Conservation (phyloP, 2,888 invertebrate genomes). For the Deroplatys truncata region DNA sequence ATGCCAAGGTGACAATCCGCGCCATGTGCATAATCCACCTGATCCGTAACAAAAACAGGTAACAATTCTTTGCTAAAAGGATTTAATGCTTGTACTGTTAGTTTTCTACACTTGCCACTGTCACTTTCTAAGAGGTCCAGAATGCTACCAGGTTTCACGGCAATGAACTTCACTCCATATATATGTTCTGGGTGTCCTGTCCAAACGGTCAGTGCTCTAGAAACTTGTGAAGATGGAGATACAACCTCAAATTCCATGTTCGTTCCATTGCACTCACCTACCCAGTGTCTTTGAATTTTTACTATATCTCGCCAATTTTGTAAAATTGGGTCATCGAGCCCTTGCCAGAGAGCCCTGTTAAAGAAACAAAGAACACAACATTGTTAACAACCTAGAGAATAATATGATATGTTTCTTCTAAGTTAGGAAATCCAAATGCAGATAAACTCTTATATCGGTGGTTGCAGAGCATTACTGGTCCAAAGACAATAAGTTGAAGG, state of each 20-base stretch:
- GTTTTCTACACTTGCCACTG: conserved; percentile 3
- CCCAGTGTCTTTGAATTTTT: conserved; percentile 84
- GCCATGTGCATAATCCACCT: conserved; percentile 57
- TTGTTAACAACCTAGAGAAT: background rate
- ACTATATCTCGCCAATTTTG: conserved; percentile 82
- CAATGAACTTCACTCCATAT: conserved; percentile 65
- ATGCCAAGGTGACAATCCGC: conserved; percentile 70
- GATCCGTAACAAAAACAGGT: conserved; percentile 62
- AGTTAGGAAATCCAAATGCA: background rate
- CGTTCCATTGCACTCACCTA: conserved; percentile 79
- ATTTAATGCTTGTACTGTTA: conserved; percentile 53
- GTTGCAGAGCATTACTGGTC: too few species aligned
- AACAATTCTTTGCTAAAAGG: conserved; percentile 63
- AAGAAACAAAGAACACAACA: background rate
- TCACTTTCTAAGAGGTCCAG: conserved; percentile 42
- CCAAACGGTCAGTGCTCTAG: conserved; percentile 54
- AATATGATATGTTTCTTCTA: background rate
- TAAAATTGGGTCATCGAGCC: conserved; percentile 62
- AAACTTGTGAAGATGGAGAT: conserved; percentile 24
- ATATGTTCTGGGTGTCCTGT: conserved; percentile 69
- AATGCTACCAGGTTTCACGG: conserved; percentile 55
- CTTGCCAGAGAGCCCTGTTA: conserved; percentile 52
- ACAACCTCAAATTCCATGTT: conserved; percentile 59
- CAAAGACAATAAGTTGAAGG: too few species aligned
- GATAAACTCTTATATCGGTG: background rate